Percentiles rank a stretch among this genome's conserved stretches.
phyloP scores from a whole-genome alignment of 2,888 invertebrate genomes.

The Loripinus fragilis region DNA sequence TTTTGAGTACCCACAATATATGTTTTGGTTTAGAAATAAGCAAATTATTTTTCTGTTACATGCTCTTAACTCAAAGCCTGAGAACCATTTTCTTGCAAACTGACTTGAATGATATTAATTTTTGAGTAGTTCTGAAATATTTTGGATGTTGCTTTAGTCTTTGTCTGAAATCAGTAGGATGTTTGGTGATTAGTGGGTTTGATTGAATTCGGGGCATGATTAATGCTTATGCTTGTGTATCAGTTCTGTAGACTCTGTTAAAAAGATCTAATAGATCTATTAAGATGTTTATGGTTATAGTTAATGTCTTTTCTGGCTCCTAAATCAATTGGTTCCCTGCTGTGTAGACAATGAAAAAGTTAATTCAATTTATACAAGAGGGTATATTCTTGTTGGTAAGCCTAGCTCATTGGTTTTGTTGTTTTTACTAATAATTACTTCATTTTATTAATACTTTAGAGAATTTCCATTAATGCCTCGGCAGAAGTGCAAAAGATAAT shows the following conservation, averaged over 20 bases:
- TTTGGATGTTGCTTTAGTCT: background rate
- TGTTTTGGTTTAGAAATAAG: too few relatives aligned
- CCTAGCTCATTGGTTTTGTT: background rate
- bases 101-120: too few relatives aligned
- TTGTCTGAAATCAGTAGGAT: background rate
- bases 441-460: background rate
- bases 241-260: conserved; percentile 10
- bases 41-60: too few relatives aligned
- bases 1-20: too few relatives aligned
- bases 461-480: background rate
- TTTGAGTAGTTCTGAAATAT: background rate
- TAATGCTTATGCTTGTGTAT: background rate
- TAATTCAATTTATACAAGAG: conserved; percentile 33
- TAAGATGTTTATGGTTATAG: conserved; percentile 14
- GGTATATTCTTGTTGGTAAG: conserved; percentile 5
- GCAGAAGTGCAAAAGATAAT: too few relatives aligned
- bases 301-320: conserved; percentile 18
- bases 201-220: conserved; percentile 7
- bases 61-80: too few relatives aligned
- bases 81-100: too few relatives aligned
- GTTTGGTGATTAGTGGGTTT: conserved; percentile 2
- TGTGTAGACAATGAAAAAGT: conserved; percentile 29
- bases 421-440: background rate
- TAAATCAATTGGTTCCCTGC: conserved; percentile 14
- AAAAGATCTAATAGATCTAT: conserved; percentile 18